A percentile compares a stretch with the other conserved stretches of the same genome.
Conservation (phyloP, 2,113 vertebrate species). For the Tragelaphus imberbis region DNA sequence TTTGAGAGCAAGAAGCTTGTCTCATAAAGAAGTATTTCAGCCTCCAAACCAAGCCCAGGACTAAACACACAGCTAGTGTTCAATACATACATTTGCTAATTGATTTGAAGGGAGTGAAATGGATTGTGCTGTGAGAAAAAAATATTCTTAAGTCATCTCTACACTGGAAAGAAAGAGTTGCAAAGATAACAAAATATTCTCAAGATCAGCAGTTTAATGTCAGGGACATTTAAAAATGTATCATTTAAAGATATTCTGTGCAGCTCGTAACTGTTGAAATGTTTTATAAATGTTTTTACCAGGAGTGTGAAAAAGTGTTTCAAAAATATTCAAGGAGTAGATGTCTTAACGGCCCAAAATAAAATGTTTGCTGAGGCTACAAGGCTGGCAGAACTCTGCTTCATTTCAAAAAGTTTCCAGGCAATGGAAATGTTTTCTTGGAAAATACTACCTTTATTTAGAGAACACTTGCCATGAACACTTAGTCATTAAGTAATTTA, state of each 20-base stretch:
- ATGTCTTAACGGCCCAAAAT: constrained; percentile 55
- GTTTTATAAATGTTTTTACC: constrained; percentile 61
- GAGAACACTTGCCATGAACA: constrained; percentile 63
- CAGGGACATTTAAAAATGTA: constrained; percentile 3
- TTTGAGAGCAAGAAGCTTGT: not conserved
- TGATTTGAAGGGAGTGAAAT: not conserved
- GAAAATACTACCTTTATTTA: constrained; percentile 71
- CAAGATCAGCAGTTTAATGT: constrained; percentile 23
- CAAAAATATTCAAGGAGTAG: constrained; percentile 59
- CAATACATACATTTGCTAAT: not conserved
- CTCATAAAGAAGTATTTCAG: constrained; percentile 17
- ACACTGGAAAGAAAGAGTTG: constrained; percentile 2
- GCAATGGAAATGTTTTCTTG: constrained; percentile 69
- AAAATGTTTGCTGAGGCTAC: constrained; percentile 67
- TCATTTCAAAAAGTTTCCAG: constrained; percentile 71
- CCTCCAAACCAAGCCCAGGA: not conserved
- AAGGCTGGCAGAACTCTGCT: constrained; percentile 59
- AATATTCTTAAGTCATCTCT: constrained; percentile 2
- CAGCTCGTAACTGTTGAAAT: constrained; percentile 15
- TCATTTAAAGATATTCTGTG: constrained; percentile 48
- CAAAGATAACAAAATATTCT: constrained; percentile 53
- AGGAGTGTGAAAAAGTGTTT: constrained; percentile 19
- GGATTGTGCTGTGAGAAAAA: not conserved
- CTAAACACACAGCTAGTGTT: not conserved
- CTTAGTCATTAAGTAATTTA: constrained; percentile 71